These are phyloP conservation scores for Corydoras maculifer DNA, from an alignment of 2,113 vertebrate species.

Conservation along the genomic window DNA sequence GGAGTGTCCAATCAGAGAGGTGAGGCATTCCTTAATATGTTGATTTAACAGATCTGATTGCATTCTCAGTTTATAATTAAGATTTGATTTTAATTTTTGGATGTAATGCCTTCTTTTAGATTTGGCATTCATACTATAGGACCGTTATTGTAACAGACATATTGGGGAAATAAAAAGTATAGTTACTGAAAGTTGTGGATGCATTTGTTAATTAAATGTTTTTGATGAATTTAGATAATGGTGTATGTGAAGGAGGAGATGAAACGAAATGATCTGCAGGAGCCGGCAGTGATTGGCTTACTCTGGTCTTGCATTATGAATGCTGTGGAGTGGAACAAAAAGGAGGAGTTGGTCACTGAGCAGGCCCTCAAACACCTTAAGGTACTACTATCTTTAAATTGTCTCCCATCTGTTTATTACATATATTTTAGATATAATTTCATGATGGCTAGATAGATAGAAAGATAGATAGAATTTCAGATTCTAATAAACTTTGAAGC, in stretches of 20 bases:
- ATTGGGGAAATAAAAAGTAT: too few species aligned
- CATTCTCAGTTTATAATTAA: background rate
- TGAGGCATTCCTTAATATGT: constrained; percentile 37
- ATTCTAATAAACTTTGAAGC: too few species aligned
- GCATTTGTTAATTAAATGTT: background rate
- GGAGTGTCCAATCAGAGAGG: constrained; percentile 83
- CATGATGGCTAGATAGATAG: too few species aligned
- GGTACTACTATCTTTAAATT: constrained; percentile 54
- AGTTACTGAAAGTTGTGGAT: too few species aligned
- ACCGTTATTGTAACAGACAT: too few species aligned
- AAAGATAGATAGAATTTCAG: too few species aligned
- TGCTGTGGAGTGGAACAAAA: constrained; percentile 90
- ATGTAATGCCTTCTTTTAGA: too few species aligned
- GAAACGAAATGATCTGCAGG: constrained; percentile 80
- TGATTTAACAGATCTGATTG: background rate
- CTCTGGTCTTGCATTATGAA: constrained; percentile 89
- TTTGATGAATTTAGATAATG: constrained; percentile 65
- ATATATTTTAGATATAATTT: too few species aligned
- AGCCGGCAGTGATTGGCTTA: constrained; percentile 81
- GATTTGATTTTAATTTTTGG: too few species aligned
- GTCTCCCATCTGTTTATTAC: too few species aligned
- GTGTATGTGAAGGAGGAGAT: constrained; percentile 87
- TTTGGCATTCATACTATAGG: too few species aligned
- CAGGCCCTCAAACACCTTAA: constrained; percentile 90
- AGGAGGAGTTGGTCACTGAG: constrained; percentile 86